Percentiles rank a stretch among this genome's conserved stretches.
Conservation (phyloP, 2,888 invertebrate genomes). For the Parnassius apollo region DNA sequence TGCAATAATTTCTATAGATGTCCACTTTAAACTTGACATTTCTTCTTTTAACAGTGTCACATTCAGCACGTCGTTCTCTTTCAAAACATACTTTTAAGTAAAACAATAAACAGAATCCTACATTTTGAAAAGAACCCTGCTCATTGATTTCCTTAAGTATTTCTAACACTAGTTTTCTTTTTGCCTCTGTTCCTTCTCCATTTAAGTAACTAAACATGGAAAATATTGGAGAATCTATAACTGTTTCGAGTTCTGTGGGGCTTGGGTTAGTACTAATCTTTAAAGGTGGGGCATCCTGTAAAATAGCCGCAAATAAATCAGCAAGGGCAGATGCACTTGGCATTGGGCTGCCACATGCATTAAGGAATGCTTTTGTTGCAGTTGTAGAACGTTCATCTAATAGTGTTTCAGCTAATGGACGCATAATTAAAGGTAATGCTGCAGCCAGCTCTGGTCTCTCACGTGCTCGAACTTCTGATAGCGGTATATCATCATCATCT, state of each 20-base stretch:
- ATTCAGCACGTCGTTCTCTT: constrained; percentile 70
- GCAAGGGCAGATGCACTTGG: constrained; percentile 68
- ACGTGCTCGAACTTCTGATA: constrained; percentile 87
- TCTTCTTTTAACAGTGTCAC: constrained; percentile 77
- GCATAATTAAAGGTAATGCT: constrained; percentile 65
- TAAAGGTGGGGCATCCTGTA: constrained; percentile 76
- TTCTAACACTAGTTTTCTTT: constrained; percentile 88
- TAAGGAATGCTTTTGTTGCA: constrained; percentile 63
- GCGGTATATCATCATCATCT: constrained; percentile 88
- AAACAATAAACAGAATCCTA: constrained; percentile 93
- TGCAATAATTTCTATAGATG: constrained; percentile 94
- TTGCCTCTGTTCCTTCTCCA: constrained; percentile 85
- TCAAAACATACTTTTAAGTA: constrained; percentile 90
- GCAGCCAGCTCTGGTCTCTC: constrained; percentile 81
- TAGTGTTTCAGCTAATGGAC: constrained; percentile 70
- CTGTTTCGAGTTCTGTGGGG: constrained; percentile 82
- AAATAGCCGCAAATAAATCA: constrained; percentile 68
- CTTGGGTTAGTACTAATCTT: constrained; percentile 74
- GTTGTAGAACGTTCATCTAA: constrained; percentile 66
- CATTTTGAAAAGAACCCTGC: constrained; percentile 83
- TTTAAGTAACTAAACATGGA: constrained; percentile 91
- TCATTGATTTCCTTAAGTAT: constrained; percentile 90
- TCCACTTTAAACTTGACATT: constrained; percentile 88
- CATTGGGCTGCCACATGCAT: constrained; percentile 62
- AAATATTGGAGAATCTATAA: constrained; percentile 90